Percentiles rank a stretch among this genome's conserved stretches.
Conservation (phyloP, 2,888 invertebrate species). For the Leptogaster cylindrica region DNA sequence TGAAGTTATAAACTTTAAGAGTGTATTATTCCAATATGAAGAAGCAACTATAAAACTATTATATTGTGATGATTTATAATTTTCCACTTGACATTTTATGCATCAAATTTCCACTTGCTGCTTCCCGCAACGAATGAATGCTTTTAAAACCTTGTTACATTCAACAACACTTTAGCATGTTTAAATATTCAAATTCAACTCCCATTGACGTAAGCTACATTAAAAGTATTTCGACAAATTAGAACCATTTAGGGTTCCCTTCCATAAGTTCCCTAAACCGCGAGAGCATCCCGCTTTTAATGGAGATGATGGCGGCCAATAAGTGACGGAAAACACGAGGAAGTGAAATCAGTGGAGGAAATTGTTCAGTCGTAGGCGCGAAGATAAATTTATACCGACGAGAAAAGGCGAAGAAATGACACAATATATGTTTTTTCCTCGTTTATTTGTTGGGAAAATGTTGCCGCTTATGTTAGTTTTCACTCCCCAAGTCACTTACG, state of each 20-base stretch:
- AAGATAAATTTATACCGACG: constrained; percentile 1
- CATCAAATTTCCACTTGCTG: too few species aligned
- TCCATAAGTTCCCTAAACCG: neutral
- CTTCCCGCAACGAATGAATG: too few species aligned
- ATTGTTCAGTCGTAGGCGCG: neutral
- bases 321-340: neutral
- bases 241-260: constrained; percentile 40
- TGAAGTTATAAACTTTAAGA: too few species aligned
- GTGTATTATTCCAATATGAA: too few species aligned
- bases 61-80: too few species aligned
- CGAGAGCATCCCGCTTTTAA: neutral
- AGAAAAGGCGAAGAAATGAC: constrained; percentile 6
- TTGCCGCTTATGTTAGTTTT: neutral
- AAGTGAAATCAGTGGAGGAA: neutral
- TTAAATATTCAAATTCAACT: too few species aligned
- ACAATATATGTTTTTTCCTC: neutral
- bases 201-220: constrained; percentile 15
- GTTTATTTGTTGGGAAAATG: neutral
- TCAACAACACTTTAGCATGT: too few species aligned
- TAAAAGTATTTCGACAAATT: constrained; percentile 41
- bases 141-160: too few species aligned
- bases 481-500: neutral
- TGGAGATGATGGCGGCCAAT: constrained; percentile 2
- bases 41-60: too few species aligned
- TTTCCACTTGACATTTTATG: too few species aligned